Percentiles rank a stretch among this genome's conserved stretches.
These are phyloP conservation scores for Papilio xuthus DNA, from an alignment of 1,140 invertebrate genomes.

Conservation along the genomic window DNA sequence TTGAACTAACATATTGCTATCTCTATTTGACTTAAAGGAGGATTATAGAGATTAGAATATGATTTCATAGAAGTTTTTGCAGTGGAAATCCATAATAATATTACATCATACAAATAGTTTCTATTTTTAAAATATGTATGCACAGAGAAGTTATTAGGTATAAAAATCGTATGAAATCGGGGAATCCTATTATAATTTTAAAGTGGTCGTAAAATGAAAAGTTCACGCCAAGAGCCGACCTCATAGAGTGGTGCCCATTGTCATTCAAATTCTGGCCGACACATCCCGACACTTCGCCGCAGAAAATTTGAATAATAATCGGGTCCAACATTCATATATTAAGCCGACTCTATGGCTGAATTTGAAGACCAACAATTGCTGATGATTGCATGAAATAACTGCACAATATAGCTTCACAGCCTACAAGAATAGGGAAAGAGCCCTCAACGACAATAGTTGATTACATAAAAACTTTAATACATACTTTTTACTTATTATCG, in stretches of 20 bases:
- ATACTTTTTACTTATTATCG: too few species aligned
- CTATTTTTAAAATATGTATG: background rate
- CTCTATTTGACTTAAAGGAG: too few species aligned
- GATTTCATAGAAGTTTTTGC: background rate
- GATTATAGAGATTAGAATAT: too few species aligned
- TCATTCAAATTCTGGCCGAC: slow-evolving; percentile 56
- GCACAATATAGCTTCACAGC: background rate
- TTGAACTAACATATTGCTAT: too few species aligned
- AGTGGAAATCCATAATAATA: background rate
- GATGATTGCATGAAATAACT: background rate
- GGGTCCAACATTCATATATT: slow-evolving; percentile 29
- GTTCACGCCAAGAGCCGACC: slow-evolving; percentile 39
- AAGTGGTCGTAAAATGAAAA: slow-evolving; percentile 43
- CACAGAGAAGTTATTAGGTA: background rate
- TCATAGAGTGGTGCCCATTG: slow-evolving; percentile 47
- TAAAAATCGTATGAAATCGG: background rate
- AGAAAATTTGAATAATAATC: slow-evolving; percentile 64
- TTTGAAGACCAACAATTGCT: background rate
- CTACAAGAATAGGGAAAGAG: background rate
- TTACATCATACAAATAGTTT: background rate
- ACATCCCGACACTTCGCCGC: slow-evolving; percentile 50
- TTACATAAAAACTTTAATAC: too few species aligned
- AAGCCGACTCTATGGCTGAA: background rate
- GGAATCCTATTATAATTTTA: slow-evolving; percentile 41
- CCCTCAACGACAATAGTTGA: background rate